Percentiles rank a stretch among this genome's conserved stretches.
phyloP scores from a whole-genome alignment of 2,888 invertebrate genomes.

The Synanthedon myopaeformis region DNA sequence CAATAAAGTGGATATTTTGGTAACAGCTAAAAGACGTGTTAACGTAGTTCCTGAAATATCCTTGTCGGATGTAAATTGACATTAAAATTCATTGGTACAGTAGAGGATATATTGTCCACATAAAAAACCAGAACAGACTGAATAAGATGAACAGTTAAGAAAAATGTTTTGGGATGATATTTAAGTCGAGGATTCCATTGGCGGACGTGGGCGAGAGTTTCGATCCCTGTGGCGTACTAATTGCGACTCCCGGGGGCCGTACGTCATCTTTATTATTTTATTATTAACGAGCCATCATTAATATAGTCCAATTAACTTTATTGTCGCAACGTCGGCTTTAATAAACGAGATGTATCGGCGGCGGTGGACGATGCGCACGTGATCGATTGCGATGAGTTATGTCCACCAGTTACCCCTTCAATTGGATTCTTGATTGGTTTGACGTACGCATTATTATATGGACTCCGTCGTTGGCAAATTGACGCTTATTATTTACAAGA shows the following conservation, averaged over 20 bases:
- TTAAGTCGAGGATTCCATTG: conserved; percentile 1
- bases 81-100: too few species aligned
- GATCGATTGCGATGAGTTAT: conserved; percentile 60
- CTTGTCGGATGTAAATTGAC: too few species aligned
- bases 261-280: conserved; percentile 57
- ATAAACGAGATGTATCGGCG: conserved; percentile 53
- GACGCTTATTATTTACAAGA: conserved; percentile 51
- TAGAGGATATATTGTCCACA: too few species aligned
- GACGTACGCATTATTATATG: conserved; percentile 54
- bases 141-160: too few species aligned
- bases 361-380: conserved; percentile 38
- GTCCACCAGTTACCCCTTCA: conserved; percentile 67
- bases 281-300: conserved; percentile 57
- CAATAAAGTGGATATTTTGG: too few species aligned
- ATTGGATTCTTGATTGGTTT: conserved; percentile 65
- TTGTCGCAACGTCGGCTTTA: conserved; percentile 55
- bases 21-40: too few species aligned
- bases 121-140: too few species aligned
- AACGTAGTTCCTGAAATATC: too few species aligned
- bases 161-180: conserved; percentile 3
- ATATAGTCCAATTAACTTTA: conserved; percentile 64
- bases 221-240: conserved; percentile 31
- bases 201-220: conserved; percentile 9
- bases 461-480: conserved; percentile 46
- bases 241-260: conserved; percentile 36